phyloP scores from a whole-genome alignment of 2,888 invertebrate genomes.

The Andrena bucephala region DNA sequence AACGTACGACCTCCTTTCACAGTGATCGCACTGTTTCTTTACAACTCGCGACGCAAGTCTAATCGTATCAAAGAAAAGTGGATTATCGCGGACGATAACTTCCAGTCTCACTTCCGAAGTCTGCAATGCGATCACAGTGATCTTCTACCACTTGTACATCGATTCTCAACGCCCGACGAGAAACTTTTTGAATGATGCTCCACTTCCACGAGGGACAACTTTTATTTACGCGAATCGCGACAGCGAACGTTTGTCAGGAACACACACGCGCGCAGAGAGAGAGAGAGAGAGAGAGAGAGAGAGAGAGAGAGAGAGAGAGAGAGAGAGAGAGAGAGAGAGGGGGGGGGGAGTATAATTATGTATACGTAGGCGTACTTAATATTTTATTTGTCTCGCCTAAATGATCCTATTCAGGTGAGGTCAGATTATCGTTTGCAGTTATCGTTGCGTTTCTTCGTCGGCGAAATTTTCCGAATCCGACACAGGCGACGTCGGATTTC shows the following conservation, averaged over 20 bases:
- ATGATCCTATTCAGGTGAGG: constrained; percentile 83
- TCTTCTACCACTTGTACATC: background rate
- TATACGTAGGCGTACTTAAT: constrained; percentile 48
- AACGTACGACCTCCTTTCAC: background rate
- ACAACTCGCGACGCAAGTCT: too few species aligned
- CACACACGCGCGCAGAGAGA: too few species aligned
- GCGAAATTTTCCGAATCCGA: constrained; percentile 78
- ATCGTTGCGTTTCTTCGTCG: constrained; percentile 68
- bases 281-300: too few species aligned
- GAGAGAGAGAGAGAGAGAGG: too few species aligned
- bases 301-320: too few species aligned
- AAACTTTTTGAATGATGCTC: constrained; percentile 36
- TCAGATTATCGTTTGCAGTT: constrained; percentile 76
- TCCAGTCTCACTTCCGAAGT: background rate
- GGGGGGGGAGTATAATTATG: background rate
- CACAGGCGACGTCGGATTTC: constrained; percentile 66
- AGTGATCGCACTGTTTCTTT: constrained; percentile 1
- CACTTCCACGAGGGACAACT: background rate
- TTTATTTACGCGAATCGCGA: constrained; percentile 24
- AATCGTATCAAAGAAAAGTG: background rate
- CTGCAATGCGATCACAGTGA: background rate
- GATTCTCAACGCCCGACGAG: background rate
- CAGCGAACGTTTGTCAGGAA: constrained; percentile 1
- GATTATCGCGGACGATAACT: constrained; percentile 1
- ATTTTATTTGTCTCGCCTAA: constrained; percentile 84